phyloP scores from a whole-genome alignment of 2,888 invertebrate species.

The Drosophila dives region DNA sequence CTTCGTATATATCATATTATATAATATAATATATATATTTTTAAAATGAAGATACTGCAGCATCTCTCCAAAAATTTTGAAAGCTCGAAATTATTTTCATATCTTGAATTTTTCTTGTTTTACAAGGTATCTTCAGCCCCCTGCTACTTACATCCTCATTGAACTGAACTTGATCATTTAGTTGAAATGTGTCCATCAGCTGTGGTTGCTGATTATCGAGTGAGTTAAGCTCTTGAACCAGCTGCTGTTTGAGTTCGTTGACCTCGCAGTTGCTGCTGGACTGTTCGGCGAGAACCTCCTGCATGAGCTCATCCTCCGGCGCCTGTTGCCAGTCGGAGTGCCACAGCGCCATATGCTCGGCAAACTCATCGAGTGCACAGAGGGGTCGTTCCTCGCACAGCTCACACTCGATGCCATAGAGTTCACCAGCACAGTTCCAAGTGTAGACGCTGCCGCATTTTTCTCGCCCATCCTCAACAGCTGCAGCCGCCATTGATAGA shows the following conservation, averaged over 20 bases:
- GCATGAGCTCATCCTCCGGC: constrained; percentile 71
- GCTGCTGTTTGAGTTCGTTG: constrained; percentile 67
- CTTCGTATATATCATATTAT: neutral
- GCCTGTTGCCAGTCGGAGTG: constrained; percentile 70
- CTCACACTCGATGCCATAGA: constrained; percentile 77
- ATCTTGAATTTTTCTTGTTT: neutral
- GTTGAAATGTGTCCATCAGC: constrained; percentile 5
- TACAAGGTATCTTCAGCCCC: neutral
- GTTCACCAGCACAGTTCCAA: constrained; percentile 78
- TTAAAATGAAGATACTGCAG: neutral
- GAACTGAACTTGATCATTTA: constrained; percentile 16
- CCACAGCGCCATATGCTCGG: constrained; percentile 81
- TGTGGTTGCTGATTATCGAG: constrained; percentile 24
- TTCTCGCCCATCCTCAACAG: constrained; percentile 47
- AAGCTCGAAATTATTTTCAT: neutral
- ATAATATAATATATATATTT: neutral
- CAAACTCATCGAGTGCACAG: constrained; percentile 75
- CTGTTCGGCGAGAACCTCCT: constrained; percentile 68
- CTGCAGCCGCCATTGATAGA: constrained; percentile 17
- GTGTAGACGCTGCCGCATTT: constrained; percentile 78
- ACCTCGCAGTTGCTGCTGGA: constrained; percentile 52
- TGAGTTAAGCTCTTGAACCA: constrained; percentile 63
- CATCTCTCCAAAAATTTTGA: neutral
- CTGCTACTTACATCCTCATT: constrained; percentile 30
- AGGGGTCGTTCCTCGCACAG: constrained; percentile 79